phyloP scores from a whole-genome alignment of 2,113 vertebrate genomes.

The rabbit (Oryctolagus cuniculus) region mOryCun1.1 NC_091435.1:30059501-30060000 shows the following conservation, averaged over 20 bases:
- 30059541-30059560: constrained; percentile 77
- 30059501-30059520: constrained; percentile 75
- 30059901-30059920: constrained; percentile 43
- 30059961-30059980: not conserved
- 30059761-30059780: constrained; percentile 57
- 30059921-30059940: not conserved
- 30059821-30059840: constrained; percentile 54
- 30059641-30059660: constrained; percentile 75
- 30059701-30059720: constrained; percentile 70
- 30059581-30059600: constrained; percentile 73
- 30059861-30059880: constrained; percentile 25
- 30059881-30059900: constrained; percentile 38
- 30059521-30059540: constrained; percentile 74
- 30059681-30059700: constrained; percentile 81
- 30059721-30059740: constrained; percentile 68
- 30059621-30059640: constrained; percentile 71
- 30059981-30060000: not conserved
- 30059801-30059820: constrained; percentile 64
- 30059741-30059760: constrained; percentile 66
- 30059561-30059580: constrained; percentile 54
- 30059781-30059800: constrained; percentile 19
- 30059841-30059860: constrained; percentile 48
- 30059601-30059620: constrained; percentile 74
- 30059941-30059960: not conserved
- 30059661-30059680: constrained; percentile 78